A percentile compares a stretch with the other conserved stretches of the same genome.
Evolutionary conservation across 1,140 invertebrate genomes (phyloP).

Genomic region (Brachionus rubens): DNA sequence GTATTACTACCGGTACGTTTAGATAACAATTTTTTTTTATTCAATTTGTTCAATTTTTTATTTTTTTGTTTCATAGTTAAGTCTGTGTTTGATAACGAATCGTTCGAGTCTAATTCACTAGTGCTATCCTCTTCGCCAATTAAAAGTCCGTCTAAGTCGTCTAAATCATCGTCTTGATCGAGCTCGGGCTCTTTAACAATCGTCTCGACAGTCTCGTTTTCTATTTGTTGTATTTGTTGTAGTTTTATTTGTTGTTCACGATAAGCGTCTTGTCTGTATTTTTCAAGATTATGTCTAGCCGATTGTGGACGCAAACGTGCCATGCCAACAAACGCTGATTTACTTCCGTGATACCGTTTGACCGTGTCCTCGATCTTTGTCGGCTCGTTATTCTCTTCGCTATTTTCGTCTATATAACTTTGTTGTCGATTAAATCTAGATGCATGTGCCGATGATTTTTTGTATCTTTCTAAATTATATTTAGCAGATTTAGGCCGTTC

Average conservation of each 20-base stretch:
- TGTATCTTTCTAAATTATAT: slow-evolving; percentile 43
- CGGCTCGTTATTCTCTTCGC: neutral
- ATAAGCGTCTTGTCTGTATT: neutral
- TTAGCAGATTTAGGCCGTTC: slow-evolving; percentile 43
- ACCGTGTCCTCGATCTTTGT: neutral
- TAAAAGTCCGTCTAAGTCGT: slow-evolving; percentile 18
- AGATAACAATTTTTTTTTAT: slow-evolving; percentile 13
- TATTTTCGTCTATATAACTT: neutral
- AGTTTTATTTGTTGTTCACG: neutral
- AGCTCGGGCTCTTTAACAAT: no score
- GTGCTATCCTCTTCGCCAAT: slow-evolving; percentile 18
- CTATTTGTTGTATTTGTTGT: neutral
- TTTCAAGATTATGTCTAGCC: slow-evolving; percentile 20
- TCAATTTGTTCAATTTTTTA: neutral
- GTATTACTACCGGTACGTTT: neutral
- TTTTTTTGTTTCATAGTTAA: neutral
- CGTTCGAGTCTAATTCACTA: slow-evolving; percentile 24
- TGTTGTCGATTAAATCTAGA: neutral
- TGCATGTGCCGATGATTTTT: slow-evolving; percentile 8
- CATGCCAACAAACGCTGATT: slow-evolving; percentile 20
- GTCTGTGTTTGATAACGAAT: neutral
- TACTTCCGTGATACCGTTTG: neutral
- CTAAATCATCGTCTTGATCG: slow-evolving; percentile 13
- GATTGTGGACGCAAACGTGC: neutral
- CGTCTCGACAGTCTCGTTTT: neutral